These are phyloP conservation scores for Brachystomella parvula DNA, from an alignment of 1,140 invertebrate genomes.

Conservation along the genomic window DNA sequence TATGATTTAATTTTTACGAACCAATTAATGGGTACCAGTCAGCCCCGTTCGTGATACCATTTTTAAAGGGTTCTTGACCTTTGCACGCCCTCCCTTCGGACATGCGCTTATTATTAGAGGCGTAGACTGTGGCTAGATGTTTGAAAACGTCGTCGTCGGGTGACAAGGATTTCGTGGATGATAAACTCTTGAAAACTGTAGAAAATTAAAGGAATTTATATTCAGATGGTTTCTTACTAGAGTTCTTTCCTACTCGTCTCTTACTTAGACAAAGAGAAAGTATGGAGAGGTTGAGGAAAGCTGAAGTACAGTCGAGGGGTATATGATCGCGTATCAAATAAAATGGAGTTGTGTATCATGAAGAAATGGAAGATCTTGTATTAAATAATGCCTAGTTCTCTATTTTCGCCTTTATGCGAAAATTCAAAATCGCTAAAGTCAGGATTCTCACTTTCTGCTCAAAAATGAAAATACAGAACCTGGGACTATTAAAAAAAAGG, in stretches of 20 bases:
- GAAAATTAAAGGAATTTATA: constrained; percentile 14
- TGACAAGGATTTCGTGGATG: constrained; percentile 66
- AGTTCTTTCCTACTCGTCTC: background rate
- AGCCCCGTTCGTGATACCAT: constrained; percentile 86
- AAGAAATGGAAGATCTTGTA: no score
- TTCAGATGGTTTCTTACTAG: background rate
- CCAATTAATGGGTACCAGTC: constrained; percentile 86
- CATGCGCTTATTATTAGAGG: constrained; percentile 80
- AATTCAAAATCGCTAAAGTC: no score
- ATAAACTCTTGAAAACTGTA: constrained; percentile 69
- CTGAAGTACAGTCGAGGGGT: no score
- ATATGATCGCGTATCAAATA: no score
- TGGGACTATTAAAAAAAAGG: no score
- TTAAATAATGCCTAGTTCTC: no score
- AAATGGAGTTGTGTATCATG: no score
- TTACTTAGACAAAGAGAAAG: background rate
- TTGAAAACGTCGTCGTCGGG: constrained; percentile 92
- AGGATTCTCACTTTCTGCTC: no score
- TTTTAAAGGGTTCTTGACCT: constrained; percentile 57
- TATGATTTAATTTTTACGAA: constrained; percentile 30
- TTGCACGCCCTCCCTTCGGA: constrained; percentile 71
- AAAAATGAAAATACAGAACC: no score
- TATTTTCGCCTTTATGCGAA: no score
- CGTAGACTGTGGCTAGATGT: constrained; percentile 79
- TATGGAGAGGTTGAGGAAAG: background rate